Percentiles rank a stretch among this genome's conserved stretches.
These are phyloP conservation scores for Epinotia ramella DNA, from an alignment of 2,888 invertebrate genomes.

Conservation along the genomic window DNA sequence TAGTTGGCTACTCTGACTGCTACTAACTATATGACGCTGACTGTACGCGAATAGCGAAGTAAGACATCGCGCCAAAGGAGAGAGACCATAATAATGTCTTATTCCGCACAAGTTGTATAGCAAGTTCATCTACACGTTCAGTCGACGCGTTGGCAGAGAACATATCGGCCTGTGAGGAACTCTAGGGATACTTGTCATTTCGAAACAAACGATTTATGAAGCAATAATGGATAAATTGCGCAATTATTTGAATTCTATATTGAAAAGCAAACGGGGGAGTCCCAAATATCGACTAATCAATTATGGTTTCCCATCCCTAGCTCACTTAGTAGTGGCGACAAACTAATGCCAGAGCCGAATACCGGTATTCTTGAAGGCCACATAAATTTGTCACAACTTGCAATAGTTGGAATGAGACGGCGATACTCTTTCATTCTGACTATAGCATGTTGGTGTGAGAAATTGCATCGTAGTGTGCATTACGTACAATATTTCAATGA, in stretches of 20 bases:
- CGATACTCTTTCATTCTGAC: too few species aligned
- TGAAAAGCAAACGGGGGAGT: not conserved
- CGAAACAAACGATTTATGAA: too few species aligned
- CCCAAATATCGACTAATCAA: not conserved
- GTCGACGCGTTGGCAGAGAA: slow-evolving; percentile 14
- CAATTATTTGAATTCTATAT: too few species aligned
- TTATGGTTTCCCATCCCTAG: not conserved
- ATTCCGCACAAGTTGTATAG: slow-evolving; percentile 58
- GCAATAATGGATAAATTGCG: too few species aligned
- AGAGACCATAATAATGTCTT: slow-evolving; percentile 57
- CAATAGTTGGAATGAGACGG: too few species aligned
- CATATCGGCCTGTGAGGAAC: not conserved
- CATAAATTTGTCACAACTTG: too few species aligned
- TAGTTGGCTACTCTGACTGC: too few species aligned
- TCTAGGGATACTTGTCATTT: not conserved
- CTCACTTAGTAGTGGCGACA: not conserved
- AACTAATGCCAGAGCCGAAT: not conserved
- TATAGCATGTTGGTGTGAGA: too few species aligned
- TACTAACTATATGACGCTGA: too few species aligned
- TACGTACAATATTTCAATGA: not conserved
- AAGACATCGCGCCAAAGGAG: slow-evolving; percentile 58
- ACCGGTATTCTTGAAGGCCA: not conserved
- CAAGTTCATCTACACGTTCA: not conserved
- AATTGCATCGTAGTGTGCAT: too few species aligned
- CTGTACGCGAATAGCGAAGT: slow-evolving; percentile 45